A percentile compares a stretch with the other conserved stretches of the same genome.
These are phyloP conservation scores for Dendropsophus ebraccatus DNA, from an alignment of 2,113 vertebrate genomes.

Conservation along the genomic window DNA sequence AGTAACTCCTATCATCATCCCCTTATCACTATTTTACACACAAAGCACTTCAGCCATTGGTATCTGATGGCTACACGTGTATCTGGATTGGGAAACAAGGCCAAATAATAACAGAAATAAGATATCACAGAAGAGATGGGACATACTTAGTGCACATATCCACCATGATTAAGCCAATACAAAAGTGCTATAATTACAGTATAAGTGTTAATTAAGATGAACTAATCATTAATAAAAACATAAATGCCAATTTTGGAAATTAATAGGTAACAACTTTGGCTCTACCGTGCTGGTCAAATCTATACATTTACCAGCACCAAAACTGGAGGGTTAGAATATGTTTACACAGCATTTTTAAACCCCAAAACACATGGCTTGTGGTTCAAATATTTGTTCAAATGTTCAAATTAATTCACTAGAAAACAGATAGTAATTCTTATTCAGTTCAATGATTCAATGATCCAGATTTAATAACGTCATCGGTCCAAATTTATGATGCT, in stretches of 20 bases:
- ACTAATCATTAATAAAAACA: neutral
- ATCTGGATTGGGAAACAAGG: slow-evolving; percentile 16
- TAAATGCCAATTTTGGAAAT: neutral
- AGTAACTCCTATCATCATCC: slow-evolving; percentile 39
- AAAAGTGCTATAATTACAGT: neutral
- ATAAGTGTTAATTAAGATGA: neutral
- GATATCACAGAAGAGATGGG: neutral
- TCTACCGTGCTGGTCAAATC: too few species aligned
- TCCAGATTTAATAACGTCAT: too few species aligned
- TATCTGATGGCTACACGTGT: neutral
- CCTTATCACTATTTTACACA: slow-evolving; percentile 45
- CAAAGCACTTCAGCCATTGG: slow-evolving; percentile 26
- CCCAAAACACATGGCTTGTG: too few species aligned
- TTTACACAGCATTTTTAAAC: too few species aligned
- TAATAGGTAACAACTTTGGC: too few species aligned
- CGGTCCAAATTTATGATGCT: too few species aligned
- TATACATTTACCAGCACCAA: too few species aligned
- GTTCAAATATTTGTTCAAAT: too few species aligned
- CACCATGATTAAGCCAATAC: neutral
- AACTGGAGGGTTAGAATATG: too few species aligned
- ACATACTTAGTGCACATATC: neutral
- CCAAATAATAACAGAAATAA: neutral
- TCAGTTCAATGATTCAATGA: too few species aligned
- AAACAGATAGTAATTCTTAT: too few species aligned
- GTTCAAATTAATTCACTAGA: too few species aligned